phyloP scores from a whole-genome alignment of 2,888 invertebrate genomes.

The Amiota communis region DNA sequence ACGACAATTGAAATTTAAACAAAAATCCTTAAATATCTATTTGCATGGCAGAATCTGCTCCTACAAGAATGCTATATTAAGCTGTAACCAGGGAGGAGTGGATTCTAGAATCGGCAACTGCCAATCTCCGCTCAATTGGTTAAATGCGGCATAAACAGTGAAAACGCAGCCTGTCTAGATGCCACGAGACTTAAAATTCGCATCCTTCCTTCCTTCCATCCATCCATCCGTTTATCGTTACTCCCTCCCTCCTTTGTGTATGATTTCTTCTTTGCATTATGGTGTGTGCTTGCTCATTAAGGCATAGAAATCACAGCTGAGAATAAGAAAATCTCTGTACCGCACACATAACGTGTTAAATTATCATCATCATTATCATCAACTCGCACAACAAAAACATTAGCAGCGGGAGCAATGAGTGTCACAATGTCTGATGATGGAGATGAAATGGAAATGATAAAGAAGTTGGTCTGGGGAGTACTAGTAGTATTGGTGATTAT shows the following conservation, averaged over 20 bases:
- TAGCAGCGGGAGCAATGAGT: not conserved
- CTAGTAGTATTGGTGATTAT: slow-evolving; percentile 46
- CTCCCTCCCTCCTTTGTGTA: not conserved
- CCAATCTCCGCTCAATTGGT: slow-evolving; percentile 54
- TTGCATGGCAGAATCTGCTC: not conserved
- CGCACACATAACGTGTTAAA: slow-evolving; percentile 43
- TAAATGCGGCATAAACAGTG: slow-evolving; percentile 65
- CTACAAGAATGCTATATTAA: not conserved
- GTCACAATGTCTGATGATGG: too few relatives aligned
- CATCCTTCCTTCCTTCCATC: slow-evolving; percentile 49
- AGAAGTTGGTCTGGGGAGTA: slow-evolving; percentile 20
- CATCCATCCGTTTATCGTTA: slow-evolving; percentile 38
- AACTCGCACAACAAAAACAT: slow-evolving; percentile 13
- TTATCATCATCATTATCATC: slow-evolving; percentile 31
- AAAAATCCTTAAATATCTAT: slow-evolving; percentile 9
- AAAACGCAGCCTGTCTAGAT: slow-evolving; percentile 45
- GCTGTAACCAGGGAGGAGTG: not conserved
- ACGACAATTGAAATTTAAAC: slow-evolving; percentile 8
- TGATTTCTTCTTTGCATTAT: not conserved
- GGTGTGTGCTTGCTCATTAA: not conserved
- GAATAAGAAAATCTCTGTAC: too few relatives aligned
- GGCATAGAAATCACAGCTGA: slow-evolving; percentile 9
- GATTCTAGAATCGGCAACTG: not conserved
- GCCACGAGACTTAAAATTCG: slow-evolving; percentile 37
- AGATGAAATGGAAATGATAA: too few relatives aligned